Evolutionary conservation across 53 echinoderm and acorn worm genomes (phyloP), one percentile per base, ranked within the genome.

Genomic region (Luidia sarsii): DNA sequence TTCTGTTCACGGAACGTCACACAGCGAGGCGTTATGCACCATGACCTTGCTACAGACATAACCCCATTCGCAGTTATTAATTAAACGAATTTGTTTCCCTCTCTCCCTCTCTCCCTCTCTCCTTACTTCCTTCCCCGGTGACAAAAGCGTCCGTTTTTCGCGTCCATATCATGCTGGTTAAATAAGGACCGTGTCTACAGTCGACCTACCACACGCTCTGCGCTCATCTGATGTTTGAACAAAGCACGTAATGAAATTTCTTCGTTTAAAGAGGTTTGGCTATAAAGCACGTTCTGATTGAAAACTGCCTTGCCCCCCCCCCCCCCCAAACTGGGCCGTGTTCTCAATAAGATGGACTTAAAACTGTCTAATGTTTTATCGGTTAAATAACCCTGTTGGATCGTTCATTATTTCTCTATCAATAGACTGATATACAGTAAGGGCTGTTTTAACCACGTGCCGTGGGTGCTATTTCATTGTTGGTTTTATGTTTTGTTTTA

Each of bases 101-200:
- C 35, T 23, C 43, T 63, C 35, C 35, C 20, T 15, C n/a, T n/a
- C n/a, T n/a, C n/a, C n/a, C n/a, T 41, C 11, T 41, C 11, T 41
- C 6, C 6, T 7, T 41, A 41, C 41, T 41, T 6, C 36, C n/a
- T 24, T 9, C 32, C 37, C 31, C 60, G 11, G 28, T 11, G 23
- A 77, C 77, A 77, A 77, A 77, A 29, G 61, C n/a, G 23, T 61
- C 20, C 16, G 18, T 60, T 77, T 60, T 77, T 29, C 32, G 31
- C 41, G 39, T 21, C 57, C 60, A 31, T 60, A 60, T 61, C 77
- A 61, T 28, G 77, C 77, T 77, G 77, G 77, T 77, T 77, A 77
- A 61, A 77, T 77, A 77, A 77, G 59, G 45, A 48, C 59, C 60
- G 46, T 45, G 29, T 55, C 59, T 60, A 45, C 30, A 8, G 30